phyloP scores from a whole-genome alignment of 2,113 vertebrate species.

The Percina caprodes region DNA sequence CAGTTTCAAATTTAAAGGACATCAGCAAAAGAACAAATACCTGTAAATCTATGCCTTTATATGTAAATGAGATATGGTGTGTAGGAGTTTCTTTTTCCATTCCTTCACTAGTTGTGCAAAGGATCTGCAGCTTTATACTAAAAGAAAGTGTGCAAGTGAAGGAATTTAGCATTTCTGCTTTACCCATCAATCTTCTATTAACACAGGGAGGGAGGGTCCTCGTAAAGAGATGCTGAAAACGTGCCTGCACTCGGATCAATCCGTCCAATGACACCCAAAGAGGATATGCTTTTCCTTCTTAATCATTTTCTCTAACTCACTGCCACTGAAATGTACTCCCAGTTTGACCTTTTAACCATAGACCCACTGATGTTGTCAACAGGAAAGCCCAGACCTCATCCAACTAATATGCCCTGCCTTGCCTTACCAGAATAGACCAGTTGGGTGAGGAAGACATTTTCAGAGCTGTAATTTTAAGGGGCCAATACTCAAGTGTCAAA shows the following conservation, averaged over 20 bases:
- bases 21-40: neutral
- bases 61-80: neutral
- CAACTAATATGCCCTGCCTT: constrained; percentile 8
- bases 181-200: constrained; percentile 38
- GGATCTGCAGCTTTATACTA: constrained; percentile 18
- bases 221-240: constrained; percentile 7
- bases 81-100: neutral
- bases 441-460: constrained; percentile 33
- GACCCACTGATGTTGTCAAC: constrained; percentile 53
- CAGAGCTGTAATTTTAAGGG: constrained; percentile 16
- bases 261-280: constrained; percentile 23
- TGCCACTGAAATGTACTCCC: constrained; percentile 54
- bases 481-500: neutral
- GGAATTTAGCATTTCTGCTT: constrained; percentile 44
- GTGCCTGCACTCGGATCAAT: constrained; percentile 31
- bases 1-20: no score
- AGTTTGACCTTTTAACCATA: constrained; percentile 54
- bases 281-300: constrained; percentile 37
- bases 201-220: constrained; percentile 26
- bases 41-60: neutral
- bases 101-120: constrained; percentile 9
- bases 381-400: constrained; percentile 71
- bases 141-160: constrained; percentile 58
- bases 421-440: constrained; percentile 37
- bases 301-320: constrained; percentile 49